Evolutionary conservation across 2,888 invertebrate genomes (phyloP), one percentile per base, ranked within the genome.

Genomic region (Trypoxylon attenuatum): DNA sequence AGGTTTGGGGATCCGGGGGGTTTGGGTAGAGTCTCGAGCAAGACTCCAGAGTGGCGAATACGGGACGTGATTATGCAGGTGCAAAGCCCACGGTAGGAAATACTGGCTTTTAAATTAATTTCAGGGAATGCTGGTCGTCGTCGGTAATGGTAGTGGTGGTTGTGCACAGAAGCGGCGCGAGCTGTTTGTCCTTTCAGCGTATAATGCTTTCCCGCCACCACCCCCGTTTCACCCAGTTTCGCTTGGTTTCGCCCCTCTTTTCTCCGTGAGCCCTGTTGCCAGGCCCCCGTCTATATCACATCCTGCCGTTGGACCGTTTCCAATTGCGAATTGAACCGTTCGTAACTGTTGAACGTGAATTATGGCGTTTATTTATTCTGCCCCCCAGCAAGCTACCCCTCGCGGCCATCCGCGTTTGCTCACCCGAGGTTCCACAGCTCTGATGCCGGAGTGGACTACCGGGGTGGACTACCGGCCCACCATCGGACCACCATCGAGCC

Each of bases 301-400:
- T 51, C 59, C 67, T 49, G 52, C 68, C 59, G 72, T 83, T 84
- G 82, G 84, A 84, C 69, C 77, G 66, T 59, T 79, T 80, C 84
- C 84, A 84, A 84, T 82, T 77, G 82, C 78, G 80, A 82, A 82
- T 82, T 82, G 82, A 80, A 81, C 73, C 79, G 79, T 80, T 80
- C 74, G 80, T 81, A 83, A 82, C 81, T 83, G 80, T 81, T 82
- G 81, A 84, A 81, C 83, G 82, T 82, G 83, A 84, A 79, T 84
- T 84, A 84, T 81, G 80, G 79, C 80, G 74, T 80, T 81, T 81
- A 80, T 82, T 81, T 82, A 78, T 77, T 79, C 78, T 77, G 52
- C 53, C 61, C 70, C 46, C 68, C 49, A 45, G 19, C 46, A 45
- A 25, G 19, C 54, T 25, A 54, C 43, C 61, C 21, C 49, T 65